phyloP scores from a whole-genome alignment of 2,113 vertebrate species.

The Amia ocellicauda region DNA sequence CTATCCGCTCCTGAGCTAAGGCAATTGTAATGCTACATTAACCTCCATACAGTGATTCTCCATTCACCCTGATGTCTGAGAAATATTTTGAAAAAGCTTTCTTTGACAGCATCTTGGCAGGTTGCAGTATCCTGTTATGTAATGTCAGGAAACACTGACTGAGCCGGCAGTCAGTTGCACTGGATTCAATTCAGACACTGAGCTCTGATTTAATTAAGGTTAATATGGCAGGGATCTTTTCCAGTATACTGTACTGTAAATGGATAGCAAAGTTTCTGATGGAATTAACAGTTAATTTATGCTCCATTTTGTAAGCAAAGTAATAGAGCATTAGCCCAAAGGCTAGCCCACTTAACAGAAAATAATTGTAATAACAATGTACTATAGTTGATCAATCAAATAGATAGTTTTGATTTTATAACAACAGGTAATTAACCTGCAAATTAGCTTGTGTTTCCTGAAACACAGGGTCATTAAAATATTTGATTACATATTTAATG shows the following conservation, averaged over 20 bases:
- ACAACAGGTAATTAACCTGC: neutral
- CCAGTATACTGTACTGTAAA: neutral
- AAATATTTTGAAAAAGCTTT: neutral
- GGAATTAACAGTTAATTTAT: conserved; percentile 10
- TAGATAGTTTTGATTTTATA: neutral
- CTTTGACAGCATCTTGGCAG: neutral
- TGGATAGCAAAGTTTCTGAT: neutral
- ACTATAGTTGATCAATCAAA: neutral
- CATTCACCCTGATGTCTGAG: too few relatives aligned
- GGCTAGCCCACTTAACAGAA: neutral
- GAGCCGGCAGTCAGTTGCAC: neutral
- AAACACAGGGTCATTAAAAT: neutral
- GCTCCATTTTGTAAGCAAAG: neutral
- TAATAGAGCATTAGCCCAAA: neutral
- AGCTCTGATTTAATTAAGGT: neutral
- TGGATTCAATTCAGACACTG: neutral
- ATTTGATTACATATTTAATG: too few relatives aligned
- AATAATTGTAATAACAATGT: neutral
- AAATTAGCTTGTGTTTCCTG: neutral
- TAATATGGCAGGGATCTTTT: conserved; percentile 9
- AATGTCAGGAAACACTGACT: neutral
- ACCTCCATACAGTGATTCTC: too few relatives aligned
- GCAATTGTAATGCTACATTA: too few relatives aligned
- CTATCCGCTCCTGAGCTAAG: too few relatives aligned
- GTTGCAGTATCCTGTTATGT: neutral